Percentiles rank a stretch among this genome's conserved stretches.
Evolutionary conservation across 2,113 vertebrate species (phyloP).

Genomic region (Phrynosoma platyrhinos): DNA sequence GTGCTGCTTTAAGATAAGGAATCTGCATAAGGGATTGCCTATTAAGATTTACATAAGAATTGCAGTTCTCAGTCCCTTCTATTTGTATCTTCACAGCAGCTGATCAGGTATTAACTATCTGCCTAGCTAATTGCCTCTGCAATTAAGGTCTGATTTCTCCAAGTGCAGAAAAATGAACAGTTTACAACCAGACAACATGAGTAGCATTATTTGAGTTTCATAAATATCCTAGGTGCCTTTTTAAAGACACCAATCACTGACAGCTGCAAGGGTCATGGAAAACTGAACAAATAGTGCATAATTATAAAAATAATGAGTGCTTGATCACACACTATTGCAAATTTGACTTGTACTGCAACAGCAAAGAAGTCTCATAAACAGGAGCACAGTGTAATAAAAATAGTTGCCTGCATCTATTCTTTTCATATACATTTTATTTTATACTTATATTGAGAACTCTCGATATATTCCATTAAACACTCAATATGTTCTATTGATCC

Average conservation of each 20-base stretch:
- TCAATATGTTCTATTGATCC: neutral
- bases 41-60: constrained; percentile 78
- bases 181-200: constrained; percentile 58
- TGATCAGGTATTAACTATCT: constrained; percentile 79
- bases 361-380: neutral
- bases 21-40: constrained; percentile 80
- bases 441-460: neutral
- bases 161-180: constrained; percentile 66
- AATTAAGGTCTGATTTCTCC: constrained; percentile 66
- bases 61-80: constrained; percentile 55
- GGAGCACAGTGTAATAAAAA: neutral
- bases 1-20: constrained; percentile 54
- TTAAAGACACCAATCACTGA: neutral
- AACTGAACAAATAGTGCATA: neutral
- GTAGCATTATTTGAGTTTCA: constrained; percentile 41
- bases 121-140: constrained; percentile 78
- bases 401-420: neutral
- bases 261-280: neutral
- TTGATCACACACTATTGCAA: neutral
- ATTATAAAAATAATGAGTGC: neutral
- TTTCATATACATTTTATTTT: neutral
- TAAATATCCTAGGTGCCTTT: constrained; percentile 41
- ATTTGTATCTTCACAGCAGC: constrained; percentile 66
- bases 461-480: neutral
- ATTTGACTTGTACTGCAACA: neutral